These are phyloP conservation scores for Lepus europaeus DNA, from an alignment of 2,113 vertebrate species.

Conservation along the genomic window DNA sequence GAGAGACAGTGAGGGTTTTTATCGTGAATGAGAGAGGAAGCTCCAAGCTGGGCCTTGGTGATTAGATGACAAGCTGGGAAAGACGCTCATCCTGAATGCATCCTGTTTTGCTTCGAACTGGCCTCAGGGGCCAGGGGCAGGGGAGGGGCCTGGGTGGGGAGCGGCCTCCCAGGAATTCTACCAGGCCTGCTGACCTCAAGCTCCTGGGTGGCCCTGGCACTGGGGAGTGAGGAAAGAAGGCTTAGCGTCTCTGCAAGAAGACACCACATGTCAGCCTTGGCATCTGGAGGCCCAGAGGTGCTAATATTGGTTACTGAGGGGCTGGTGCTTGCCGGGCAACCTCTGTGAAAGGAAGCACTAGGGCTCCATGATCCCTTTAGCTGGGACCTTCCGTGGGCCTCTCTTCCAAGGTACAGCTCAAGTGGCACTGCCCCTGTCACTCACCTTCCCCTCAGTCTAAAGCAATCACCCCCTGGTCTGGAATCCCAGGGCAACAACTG, in stretches of 20 bases:
- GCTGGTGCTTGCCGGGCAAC: neutral
- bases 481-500: neutral
- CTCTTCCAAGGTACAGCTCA: conserved; percentile 62
- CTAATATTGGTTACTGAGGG: neutral
- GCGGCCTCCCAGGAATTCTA: conserved; percentile 68
- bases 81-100: conserved; percentile 78
- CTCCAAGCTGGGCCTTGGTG: conserved; percentile 78
- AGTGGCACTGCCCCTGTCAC: conserved; percentile 46
- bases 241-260: conserved; percentile 19
- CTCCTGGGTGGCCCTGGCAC: conserved; percentile 59
- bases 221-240: neutral
- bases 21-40: conserved; percentile 81
- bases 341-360: conserved; percentile 39
- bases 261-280: neutral
- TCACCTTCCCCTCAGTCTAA: conserved; percentile 56
- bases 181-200: conserved; percentile 43
- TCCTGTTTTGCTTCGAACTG: conserved; percentile 82
- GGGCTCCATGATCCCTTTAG: neutral
- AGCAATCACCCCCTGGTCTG: neutral
- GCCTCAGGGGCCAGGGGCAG: conserved; percentile 38
- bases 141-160: conserved; percentile 30
- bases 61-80: conserved; percentile 80
- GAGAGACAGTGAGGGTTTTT: conserved; percentile 74
- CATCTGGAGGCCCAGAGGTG: neutral
- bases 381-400: neutral